These are phyloP conservation scores for Mastomys natalensis DNA, from an alignment of 2,113 vertebrate species.

Conservation along the genomic window DNA sequence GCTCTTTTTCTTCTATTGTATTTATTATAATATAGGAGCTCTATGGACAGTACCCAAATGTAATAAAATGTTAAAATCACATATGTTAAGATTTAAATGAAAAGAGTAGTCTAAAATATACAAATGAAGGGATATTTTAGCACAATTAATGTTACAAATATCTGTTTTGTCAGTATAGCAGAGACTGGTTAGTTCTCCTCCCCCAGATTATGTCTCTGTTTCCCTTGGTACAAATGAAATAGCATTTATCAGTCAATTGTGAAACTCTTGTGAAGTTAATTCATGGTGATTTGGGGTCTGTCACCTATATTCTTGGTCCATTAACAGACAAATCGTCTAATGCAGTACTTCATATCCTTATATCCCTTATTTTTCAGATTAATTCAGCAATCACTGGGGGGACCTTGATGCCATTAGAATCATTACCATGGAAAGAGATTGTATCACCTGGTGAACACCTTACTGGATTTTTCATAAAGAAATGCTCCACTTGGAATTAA, in stretches of 20 bases:
- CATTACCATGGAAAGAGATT: background rate
- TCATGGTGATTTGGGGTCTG: background rate
- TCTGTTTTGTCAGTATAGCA: background rate
- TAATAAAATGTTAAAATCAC: background rate
- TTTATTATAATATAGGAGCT: background rate
- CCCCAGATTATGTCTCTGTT: background rate
- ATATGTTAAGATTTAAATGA: background rate
- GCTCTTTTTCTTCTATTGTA: background rate
- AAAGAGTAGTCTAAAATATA: background rate
- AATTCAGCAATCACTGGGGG: background rate
- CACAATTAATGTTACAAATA: background rate
- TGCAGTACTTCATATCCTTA: background rate
- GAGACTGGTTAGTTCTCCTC: background rate
- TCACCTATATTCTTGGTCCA: background rate
- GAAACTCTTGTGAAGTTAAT: background rate
- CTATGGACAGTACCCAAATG: background rate
- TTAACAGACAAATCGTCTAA: background rate
- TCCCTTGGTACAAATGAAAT: background rate
- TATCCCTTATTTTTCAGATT: background rate
- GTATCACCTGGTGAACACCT: background rate
- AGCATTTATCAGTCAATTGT: background rate
- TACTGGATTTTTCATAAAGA: background rate
- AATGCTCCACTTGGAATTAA: background rate
- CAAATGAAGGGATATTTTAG: background rate
- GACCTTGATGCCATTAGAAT: background rate